Percentiles rank a stretch among this genome's conserved stretches.
phyloP scores from a whole-genome alignment of 2,113 vertebrate genomes.

The Aramus guarauna region DNA sequence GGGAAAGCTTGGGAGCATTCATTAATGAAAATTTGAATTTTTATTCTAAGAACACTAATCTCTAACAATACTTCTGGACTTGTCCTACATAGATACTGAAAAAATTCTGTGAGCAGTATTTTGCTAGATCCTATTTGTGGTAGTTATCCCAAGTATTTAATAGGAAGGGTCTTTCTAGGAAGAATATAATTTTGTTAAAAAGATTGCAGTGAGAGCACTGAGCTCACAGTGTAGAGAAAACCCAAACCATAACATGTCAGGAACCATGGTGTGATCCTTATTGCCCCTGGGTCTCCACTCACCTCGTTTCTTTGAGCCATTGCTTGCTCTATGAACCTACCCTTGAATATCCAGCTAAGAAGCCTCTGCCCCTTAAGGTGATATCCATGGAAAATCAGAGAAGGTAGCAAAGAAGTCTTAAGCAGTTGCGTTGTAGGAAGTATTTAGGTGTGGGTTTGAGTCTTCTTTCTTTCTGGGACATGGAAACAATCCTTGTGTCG shows the following conservation, averaged over 20 bases:
- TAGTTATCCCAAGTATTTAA: not conserved
- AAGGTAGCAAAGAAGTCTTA: not conserved
- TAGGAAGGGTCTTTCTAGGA: not conserved
- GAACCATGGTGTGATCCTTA: not conserved
- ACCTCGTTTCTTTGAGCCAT: not conserved
- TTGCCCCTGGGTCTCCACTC: not conserved
- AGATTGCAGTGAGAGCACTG: not conserved
- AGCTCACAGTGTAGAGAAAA: not conserved
- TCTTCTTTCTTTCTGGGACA: not conserved
- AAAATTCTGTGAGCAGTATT: not conserved
- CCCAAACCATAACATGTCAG: not conserved
- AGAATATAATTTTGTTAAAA: not conserved
- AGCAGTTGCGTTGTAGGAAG: not conserved
- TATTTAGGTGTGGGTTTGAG: not conserved
- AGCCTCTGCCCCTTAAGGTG: not conserved
- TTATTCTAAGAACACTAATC: not conserved
- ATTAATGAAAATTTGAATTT: not conserved
- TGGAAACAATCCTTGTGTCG: not conserved
- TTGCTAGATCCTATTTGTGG: not conserved
- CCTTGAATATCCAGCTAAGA: not conserved
- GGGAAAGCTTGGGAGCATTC: not conserved
- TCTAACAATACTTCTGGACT: not conserved
- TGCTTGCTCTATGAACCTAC: not conserved
- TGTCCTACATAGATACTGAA: not conserved
- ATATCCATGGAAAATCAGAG: not conserved